Conservation (phyloP, 2,113 vertebrate genomes). For the Nycticebus coucang region DNA sequence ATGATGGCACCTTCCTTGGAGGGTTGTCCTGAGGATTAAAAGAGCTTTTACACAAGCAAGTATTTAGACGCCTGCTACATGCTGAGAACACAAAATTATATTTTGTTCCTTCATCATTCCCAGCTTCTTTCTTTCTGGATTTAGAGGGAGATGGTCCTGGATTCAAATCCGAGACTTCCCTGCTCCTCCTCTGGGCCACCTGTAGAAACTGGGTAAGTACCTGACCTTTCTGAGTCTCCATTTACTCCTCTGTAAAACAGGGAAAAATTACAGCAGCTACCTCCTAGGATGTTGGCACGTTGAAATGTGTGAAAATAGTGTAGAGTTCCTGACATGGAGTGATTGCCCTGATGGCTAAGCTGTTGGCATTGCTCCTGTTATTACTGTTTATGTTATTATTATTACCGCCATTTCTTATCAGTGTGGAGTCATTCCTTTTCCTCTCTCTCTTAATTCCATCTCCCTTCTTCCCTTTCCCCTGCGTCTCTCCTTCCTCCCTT, state of each 20-base stretch:
- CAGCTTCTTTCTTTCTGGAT: neutral
- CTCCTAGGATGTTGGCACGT: neutral
- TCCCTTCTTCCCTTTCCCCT: no score
- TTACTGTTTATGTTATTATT: no score
- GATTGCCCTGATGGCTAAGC: neutral
- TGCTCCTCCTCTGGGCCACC: neutral
- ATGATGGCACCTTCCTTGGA: neutral
- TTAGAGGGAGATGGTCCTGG: neutral
- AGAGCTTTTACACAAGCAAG: neutral
- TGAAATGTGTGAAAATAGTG: neutral
- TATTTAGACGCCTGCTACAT: no score
- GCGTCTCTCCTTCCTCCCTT: neutral
- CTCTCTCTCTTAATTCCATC: neutral
- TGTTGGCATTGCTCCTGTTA: neutral
- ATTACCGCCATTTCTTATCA: neutral
- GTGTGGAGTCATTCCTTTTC: neutral
- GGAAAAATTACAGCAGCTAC: neutral
- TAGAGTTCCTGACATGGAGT: neutral
- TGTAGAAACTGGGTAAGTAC: neutral
- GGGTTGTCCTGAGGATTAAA: neutral
- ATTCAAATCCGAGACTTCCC: neutral
- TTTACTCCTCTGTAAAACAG: neutral
- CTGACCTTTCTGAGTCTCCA: neutral
- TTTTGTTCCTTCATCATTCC: neutral
- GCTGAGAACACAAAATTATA: neutral